phyloP scores from a whole-genome alignment of 2,797 vertebrate genomes.

The Rhabdophis nuchalis region DNA sequence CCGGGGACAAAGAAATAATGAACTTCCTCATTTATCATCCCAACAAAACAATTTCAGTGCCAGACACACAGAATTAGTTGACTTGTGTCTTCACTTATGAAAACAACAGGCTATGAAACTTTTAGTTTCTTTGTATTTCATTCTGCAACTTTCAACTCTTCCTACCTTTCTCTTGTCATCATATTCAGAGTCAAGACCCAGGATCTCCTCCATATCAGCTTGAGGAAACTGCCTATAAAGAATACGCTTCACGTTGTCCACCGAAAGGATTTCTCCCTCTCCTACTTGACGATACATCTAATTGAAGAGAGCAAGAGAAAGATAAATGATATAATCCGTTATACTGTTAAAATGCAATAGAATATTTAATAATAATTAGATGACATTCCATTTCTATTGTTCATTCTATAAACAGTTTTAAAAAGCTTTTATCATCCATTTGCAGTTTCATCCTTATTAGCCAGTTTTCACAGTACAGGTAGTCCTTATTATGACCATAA shows the following conservation, averaged over 20 bases:
- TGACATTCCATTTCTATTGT: background rate
- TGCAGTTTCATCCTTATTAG: constrained; percentile 13
- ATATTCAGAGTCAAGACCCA: constrained; percentile 79
- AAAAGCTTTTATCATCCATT: background rate
- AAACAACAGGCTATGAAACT: background rate
- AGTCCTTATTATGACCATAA: background rate
- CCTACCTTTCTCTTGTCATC: constrained; percentile 84
- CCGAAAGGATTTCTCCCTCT: constrained; percentile 72
- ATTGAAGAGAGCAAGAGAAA: background rate
- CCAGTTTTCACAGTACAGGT: constrained; percentile 5
- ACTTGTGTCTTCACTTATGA: background rate
- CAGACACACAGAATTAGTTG: background rate
- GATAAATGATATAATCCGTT: background rate
- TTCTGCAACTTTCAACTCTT: background rate
- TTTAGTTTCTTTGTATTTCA: background rate
- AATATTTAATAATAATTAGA: background rate
- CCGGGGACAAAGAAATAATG: background rate
- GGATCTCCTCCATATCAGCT: constrained; percentile 77
- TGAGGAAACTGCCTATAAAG: constrained; percentile 83
- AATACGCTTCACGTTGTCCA: constrained; percentile 74
- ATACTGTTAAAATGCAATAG: background rate
- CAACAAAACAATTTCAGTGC: background rate
- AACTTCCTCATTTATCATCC: background rate
- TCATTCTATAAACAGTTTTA: background rate
- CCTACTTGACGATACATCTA: constrained; percentile 85